A percentile compares a stretch with the other conserved stretches of the same genome.
Conservation (phyloP, 1,140 invertebrate species). For the Drosophila guanche region DNA sequence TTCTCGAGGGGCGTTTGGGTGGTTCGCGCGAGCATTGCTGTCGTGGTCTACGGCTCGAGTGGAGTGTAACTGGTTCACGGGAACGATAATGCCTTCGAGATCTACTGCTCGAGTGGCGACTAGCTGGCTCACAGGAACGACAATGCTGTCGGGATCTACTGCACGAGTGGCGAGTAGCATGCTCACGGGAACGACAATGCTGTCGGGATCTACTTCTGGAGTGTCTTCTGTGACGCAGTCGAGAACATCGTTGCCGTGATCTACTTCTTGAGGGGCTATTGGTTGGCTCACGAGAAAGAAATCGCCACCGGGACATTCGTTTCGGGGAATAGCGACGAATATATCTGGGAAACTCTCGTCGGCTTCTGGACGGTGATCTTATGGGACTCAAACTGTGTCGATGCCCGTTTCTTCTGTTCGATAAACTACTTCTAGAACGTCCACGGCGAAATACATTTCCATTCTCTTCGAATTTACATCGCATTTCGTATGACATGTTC, state of each 20-base stretch:
- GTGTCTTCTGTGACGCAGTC: background rate
- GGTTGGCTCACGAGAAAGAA: conserved; percentile 1
- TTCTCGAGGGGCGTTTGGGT: background rate
- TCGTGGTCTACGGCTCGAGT: background rate
- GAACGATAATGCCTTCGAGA: no score
- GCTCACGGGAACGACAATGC: background rate
- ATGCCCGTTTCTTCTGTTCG: background rate
- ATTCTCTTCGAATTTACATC: no score
- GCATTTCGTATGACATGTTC: no score
- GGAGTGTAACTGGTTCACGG: background rate
- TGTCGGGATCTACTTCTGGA: conserved; percentile 5
- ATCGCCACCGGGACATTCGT: background rate
- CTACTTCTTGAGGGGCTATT: background rate
- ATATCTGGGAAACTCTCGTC: no score
- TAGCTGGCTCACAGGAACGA: no score
- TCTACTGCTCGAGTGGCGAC: no score
- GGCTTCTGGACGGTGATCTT: background rate
- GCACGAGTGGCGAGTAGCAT: no score
- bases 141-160: no score
- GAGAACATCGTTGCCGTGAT: background rate
- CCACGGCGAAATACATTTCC: no score
- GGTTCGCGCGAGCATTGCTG: background rate
- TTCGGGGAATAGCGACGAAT: background rate
- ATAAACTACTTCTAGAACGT: background rate
- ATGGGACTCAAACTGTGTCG: background rate